These are phyloP conservation scores for Alosa alosa DNA, from an alignment of 2,113 vertebrate genomes.

Conservation along the genomic window DNA sequence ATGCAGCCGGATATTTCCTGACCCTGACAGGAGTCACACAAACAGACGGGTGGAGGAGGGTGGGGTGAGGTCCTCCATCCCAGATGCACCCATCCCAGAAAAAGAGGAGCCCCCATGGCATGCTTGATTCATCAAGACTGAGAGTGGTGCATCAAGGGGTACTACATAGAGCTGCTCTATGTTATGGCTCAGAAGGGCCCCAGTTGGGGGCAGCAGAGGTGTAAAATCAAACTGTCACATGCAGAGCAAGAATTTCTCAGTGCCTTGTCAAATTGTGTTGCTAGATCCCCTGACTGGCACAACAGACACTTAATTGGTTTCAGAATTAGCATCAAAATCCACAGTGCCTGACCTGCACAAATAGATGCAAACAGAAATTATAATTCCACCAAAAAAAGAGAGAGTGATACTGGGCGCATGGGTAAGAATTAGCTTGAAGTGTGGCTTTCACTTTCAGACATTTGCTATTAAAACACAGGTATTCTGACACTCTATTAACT, in stretches of 20 bases:
- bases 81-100: neutral
- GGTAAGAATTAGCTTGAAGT: neutral
- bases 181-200: slow-evolving; percentile 40
- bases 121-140: neutral
- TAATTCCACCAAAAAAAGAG: neutral
- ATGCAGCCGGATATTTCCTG: neutral
- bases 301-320: neutral
- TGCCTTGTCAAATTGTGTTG: slow-evolving; percentile 34
- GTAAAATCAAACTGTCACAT: slow-evolving; percentile 40
- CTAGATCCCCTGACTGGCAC: neutral
- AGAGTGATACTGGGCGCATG: neutral
- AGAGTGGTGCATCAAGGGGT: neutral
- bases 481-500: neutral
- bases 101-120: neutral
- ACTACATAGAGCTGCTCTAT: slow-evolving; percentile 22
- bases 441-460: neutral
- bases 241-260: slow-evolving; percentile 45
- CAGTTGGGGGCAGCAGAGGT: slow-evolving; percentile 55
- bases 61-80: neutral
- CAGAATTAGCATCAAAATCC: neutral
- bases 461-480: neutral
- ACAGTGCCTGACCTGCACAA: neutral
- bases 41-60: neutral
- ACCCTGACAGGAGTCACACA: slow-evolving; percentile 5
- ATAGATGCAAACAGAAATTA: neutral